Conservation (phyloP, 2,888 invertebrate genomes). For the Steromphala cineraria region DNA sequence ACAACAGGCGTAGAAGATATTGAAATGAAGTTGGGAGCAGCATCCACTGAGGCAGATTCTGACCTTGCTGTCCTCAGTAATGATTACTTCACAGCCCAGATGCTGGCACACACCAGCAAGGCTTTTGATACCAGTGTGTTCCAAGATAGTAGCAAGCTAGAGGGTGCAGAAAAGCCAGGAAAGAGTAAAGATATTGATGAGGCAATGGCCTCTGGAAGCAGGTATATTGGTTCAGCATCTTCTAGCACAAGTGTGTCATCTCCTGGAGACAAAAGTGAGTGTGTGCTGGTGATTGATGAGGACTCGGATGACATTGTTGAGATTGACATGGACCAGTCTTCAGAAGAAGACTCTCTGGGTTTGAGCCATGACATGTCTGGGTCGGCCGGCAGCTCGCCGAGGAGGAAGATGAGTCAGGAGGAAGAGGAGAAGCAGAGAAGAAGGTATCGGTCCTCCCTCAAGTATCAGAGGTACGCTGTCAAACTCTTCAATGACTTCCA, state of each 20-base stretch:
- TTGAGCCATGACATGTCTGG: background rate
- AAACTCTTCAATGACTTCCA: constrained; percentile 6
- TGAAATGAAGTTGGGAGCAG: background rate
- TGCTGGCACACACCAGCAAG: background rate
- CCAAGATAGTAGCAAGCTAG: background rate
- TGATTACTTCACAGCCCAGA: constrained; percentile 7
- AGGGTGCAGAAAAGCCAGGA: background rate
- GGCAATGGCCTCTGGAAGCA: background rate
- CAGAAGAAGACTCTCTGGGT: background rate
- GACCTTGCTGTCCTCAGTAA: background rate
- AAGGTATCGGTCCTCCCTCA: background rate
- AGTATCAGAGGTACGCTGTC: constrained; percentile 3
- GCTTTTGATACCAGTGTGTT: background rate
- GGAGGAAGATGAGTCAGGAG: background rate
- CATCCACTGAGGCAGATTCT: background rate
- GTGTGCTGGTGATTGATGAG: constrained; percentile 1
- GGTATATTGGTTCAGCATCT: background rate
- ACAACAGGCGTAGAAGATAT: background rate
- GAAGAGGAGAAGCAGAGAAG: constrained; percentile 5
- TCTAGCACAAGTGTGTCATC: background rate
- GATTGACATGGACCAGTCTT: background rate
- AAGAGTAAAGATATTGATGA: background rate
- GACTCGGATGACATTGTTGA: constrained; percentile 1
- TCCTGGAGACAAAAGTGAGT: background rate
- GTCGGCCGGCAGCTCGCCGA: background rate